A percentile compares a stretch with the other conserved stretches of the same genome.
Conservation (phyloP, 2,797 vertebrate genomes). For the Sebastes iracundus region DNA sequence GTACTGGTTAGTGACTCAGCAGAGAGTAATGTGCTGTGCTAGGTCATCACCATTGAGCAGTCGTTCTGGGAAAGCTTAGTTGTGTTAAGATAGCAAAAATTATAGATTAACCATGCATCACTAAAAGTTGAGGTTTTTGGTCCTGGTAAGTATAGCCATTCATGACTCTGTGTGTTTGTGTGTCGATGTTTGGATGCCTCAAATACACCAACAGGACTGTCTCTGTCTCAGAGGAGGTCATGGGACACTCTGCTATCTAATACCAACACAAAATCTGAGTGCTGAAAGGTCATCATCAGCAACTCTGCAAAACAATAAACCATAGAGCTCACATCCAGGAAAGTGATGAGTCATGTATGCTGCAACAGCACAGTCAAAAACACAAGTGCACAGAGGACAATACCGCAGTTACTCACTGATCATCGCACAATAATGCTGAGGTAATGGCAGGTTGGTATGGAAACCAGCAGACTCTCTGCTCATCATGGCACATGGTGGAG, state of each 20-base stretch:
- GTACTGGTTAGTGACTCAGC: constrained; percentile 58
- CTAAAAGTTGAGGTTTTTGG: not conserved
- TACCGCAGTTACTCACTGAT: not conserved
- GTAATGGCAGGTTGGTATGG: not conserved
- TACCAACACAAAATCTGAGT: not conserved
- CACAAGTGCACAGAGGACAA: not conserved
- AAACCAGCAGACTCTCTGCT: not conserved
- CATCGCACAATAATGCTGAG: not conserved
- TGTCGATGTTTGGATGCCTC: not conserved
- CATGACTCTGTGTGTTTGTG: not conserved
- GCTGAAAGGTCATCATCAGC: constrained; percentile 30
- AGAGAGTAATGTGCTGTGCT: constrained; percentile 11
- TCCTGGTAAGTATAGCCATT: not conserved
- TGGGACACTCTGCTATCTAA: constrained; percentile 20
- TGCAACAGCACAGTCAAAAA: not conserved
- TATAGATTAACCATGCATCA: not conserved
- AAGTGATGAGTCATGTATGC: constrained; percentile 25
- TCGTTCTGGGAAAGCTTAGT: not conserved
- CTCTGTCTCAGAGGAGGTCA: constrained; percentile 44
- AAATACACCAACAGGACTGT: constrained; percentile 25
- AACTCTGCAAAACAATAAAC: constrained; percentile 37
- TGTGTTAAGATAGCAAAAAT: not conserved
- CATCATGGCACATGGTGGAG: not conserved
- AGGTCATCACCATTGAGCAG: not conserved
- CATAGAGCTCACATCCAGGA: constrained; percentile 12